phyloP scores from a whole-genome alignment of 2,888 invertebrate genomes.

The Therioaphis trifolii region DNA sequence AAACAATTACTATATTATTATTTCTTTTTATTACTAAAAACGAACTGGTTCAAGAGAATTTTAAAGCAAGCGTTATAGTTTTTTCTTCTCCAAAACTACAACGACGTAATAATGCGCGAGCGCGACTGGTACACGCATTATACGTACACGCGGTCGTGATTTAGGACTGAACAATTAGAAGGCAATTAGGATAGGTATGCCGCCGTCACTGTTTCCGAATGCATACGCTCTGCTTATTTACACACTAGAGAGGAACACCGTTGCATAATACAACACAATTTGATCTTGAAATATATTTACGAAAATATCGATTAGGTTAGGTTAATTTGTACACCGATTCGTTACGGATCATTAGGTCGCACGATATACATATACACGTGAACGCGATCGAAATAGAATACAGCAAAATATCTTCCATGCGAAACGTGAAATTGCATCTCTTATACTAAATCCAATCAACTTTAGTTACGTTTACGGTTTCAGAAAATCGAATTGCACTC shows the following conservation, averaged over 20 bases:
- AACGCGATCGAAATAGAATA: slow-evolving; percentile 26
- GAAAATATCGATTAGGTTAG: slow-evolving; percentile 12
- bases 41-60: not conserved
- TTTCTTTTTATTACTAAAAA: not conserved
- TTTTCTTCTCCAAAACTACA: slow-evolving; percentile 1
- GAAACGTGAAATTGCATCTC: slow-evolving; percentile 33
- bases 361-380: not conserved
- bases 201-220: not conserved
- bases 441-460: not conserved
- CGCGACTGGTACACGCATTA: not conserved
- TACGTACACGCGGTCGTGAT: not conserved
- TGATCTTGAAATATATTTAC: slow-evolving; percentile 25
- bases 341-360: slow-evolving; percentile 46
- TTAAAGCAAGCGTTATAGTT: slow-evolving; percentile 23
- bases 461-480: slow-evolving; percentile 9
- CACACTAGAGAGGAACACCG: not conserved
- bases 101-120: not conserved
- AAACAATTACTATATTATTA: not conserved
- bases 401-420: slow-evolving; percentile 3
- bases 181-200: slow-evolving; percentile 31
- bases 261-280: slow-evolving; percentile 13
- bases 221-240: not conserved
- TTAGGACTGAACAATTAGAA: slow-evolving; percentile 36
- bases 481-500: not conserved
- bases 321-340: slow-evolving; percentile 29